Evolutionary conservation across 2,113 vertebrate species (phyloP).

Genomic region (Rallus limicola): DNA sequence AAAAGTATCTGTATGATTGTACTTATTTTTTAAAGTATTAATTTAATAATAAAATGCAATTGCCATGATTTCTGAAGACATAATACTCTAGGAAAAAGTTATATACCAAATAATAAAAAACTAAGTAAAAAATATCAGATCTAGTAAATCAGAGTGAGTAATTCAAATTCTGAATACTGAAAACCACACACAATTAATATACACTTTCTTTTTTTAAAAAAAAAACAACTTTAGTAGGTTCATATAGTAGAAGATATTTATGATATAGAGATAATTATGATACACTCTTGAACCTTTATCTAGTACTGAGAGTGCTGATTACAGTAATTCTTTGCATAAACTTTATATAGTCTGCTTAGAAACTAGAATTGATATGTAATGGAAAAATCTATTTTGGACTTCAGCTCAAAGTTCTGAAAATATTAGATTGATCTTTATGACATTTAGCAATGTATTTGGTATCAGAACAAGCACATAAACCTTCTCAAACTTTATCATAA

Average conservation of each 20-base stretch:
- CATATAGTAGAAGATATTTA: neutral
- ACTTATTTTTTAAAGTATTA: neutral
- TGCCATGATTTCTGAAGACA: neutral
- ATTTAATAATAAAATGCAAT: neutral
- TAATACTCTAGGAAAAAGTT: neutral
- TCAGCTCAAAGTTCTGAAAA: neutral
- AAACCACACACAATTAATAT: neutral
- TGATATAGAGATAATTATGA: neutral
- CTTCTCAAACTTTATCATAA: neutral
- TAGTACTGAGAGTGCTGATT: neutral
- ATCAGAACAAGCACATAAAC: neutral
- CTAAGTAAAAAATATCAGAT: neutral
- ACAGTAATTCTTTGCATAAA: neutral
- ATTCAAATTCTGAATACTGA: neutral
- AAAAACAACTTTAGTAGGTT: neutral
- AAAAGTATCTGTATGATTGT: neutral
- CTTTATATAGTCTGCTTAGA: neutral
- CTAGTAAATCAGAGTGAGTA: neutral
- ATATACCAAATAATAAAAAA: neutral
- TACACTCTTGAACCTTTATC: neutral
- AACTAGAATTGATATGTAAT: neutral
- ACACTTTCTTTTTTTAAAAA: neutral
- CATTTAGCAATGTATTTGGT: neutral
- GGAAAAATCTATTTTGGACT: neutral
- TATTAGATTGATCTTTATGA: neutral